Evolutionary conservation across 2,888 invertebrate genomes (phyloP).

Genomic region (Brachyptera risi): DNA sequence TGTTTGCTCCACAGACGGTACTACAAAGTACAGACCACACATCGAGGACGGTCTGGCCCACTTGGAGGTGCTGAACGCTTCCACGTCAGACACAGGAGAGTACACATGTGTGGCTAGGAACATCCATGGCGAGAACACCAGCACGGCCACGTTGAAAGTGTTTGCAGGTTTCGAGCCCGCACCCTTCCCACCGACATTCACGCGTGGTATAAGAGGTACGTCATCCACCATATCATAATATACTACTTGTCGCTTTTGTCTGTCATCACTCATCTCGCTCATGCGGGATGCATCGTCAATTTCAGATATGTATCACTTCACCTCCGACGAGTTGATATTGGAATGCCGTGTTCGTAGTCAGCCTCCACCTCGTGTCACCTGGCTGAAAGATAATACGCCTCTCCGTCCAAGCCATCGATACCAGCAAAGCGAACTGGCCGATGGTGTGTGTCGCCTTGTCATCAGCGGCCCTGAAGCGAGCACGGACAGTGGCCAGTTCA

Average conservation of each 20-base stretch:
- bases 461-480: slow-evolving; percentile 60
- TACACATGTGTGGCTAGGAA: slow-evolving; percentile 77
- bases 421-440: slow-evolving; percentile 62
- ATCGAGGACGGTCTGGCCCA: slow-evolving; percentile 57
- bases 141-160: slow-evolving; percentile 69
- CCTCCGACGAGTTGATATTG: slow-evolving; percentile 68
- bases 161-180: slow-evolving; percentile 68
- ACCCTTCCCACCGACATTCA: slow-evolving; percentile 67
- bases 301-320: slow-evolving; percentile 66
- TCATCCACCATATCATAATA: too few species aligned
- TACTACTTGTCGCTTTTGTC: too few species aligned
- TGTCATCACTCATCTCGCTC: too few species aligned
- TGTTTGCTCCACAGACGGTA: not conserved
- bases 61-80: slow-evolving; percentile 65
- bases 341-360: slow-evolving; percentile 76
- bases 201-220: slow-evolving; percentile 67
- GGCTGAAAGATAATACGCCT: slow-evolving; percentile 67
- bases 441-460: slow-evolving; percentile 68
- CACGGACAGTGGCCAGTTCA: slow-evolving; percentile 67
- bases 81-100: slow-evolving; percentile 67
- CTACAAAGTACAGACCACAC: not conserved
- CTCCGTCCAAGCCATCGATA: slow-evolving; percentile 56
- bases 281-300: too few species aligned
- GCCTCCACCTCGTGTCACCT: slow-evolving; percentile 67
- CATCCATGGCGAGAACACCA: slow-evolving; percentile 63